These are phyloP conservation scores for Dermatemys mawii DNA, from an alignment of 2,113 vertebrate species.

Conservation along the genomic window DNA sequence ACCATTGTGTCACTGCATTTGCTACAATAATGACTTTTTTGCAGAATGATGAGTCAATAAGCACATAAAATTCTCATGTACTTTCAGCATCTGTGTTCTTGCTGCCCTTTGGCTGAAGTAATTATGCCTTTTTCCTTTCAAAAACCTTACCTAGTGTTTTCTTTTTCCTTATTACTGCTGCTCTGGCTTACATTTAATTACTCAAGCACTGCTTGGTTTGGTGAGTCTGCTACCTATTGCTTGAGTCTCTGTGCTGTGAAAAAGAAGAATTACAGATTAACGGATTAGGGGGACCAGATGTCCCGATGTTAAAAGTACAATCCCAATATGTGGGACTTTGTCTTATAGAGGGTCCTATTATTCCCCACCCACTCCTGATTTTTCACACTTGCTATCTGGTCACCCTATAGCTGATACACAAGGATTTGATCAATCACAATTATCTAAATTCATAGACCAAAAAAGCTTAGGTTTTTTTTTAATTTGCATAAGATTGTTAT, in stretches of 20 bases:
- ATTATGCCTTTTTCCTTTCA: slow-evolving; percentile 22
- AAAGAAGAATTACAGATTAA: neutral
- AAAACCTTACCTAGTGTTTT: slow-evolving; percentile 23
- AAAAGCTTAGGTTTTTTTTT: neutral
- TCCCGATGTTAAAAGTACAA: no score
- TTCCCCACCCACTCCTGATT: no score
- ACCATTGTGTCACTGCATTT: slow-evolving; percentile 31
- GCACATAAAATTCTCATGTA: slow-evolving; percentile 20
- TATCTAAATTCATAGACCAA: neutral
- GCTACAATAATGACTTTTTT: slow-evolving; percentile 44
- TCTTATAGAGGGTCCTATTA: no score
- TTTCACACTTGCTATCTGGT: no score
- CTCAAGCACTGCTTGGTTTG: neutral
- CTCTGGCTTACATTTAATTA: neutral
- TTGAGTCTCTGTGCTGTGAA: neutral
- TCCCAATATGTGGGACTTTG: no score
- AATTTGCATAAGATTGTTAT: neutral
- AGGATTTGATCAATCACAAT: neutral
- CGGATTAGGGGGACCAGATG: neutral
- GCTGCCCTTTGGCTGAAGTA: slow-evolving; percentile 9
- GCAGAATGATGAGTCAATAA: slow-evolving; percentile 40
- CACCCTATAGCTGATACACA: neutral
- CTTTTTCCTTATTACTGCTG: slow-evolving; percentile 3
- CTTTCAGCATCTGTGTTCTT: slow-evolving; percentile 22
- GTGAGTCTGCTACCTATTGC: neutral